phyloP scores from a whole-genome alignment of 2,113 vertebrate genomes.

The Calypte anna region DNA sequence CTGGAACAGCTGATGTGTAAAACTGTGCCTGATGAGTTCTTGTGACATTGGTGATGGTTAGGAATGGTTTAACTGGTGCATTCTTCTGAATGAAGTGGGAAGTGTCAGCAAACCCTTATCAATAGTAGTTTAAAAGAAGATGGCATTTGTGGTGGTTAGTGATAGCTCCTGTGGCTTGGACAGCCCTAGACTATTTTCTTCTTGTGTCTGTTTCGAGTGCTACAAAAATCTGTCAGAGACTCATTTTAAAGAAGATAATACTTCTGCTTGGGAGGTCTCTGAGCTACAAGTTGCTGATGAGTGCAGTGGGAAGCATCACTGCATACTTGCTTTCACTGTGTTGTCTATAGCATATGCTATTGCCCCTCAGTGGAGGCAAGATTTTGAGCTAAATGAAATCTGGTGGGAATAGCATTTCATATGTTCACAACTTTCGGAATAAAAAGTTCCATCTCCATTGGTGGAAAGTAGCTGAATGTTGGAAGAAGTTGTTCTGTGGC shows the following conservation, averaged over 20 bases:
- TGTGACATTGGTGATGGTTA: neutral
- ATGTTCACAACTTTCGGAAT: neutral
- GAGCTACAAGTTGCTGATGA: constrained; percentile 9
- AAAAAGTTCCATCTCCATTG: neutral
- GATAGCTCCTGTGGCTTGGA: neutral
- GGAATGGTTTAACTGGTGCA: neutral
- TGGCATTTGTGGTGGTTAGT: neutral
- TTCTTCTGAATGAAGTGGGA: neutral
- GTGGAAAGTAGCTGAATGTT: neutral
- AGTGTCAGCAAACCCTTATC: neutral
- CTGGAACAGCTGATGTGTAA: neutral
- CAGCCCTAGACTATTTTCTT: neutral
- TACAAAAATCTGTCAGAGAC: neutral
- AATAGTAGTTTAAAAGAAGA: neutral
- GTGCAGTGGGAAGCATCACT: neutral
- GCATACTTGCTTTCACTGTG: accelerated
- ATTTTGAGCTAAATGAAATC: neutral
- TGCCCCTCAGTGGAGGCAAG: neutral
- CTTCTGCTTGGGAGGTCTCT: constrained; percentile 18
- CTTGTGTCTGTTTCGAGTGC: neutral
- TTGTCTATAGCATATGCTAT: neutral
- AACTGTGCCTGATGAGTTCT: neutral
- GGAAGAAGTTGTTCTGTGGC: neutral
- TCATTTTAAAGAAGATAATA: neutral
- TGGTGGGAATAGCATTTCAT: constrained; percentile 14